Conservation (phyloP, 2,797 vertebrate species). For the Enteromius anoplus region DNA sequence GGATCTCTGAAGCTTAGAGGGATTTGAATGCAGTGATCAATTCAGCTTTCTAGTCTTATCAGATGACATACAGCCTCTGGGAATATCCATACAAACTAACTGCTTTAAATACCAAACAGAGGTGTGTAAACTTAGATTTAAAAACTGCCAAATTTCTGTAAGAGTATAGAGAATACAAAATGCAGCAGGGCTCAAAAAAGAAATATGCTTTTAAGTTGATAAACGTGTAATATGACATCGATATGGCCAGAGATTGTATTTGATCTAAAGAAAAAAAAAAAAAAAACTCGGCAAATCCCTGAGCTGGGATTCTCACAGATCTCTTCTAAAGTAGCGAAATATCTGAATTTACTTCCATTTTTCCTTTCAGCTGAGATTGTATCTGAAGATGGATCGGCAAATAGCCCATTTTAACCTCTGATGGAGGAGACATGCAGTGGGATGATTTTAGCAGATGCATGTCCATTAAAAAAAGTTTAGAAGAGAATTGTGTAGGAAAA, state of each 20-base stretch:
- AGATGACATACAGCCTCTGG: slow-evolving; percentile 71
- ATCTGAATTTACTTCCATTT: slow-evolving; percentile 62
- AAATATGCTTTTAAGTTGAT: slow-evolving; percentile 22
- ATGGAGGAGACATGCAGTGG: slow-evolving; percentile 55
- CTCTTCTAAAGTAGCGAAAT: slow-evolving; percentile 33
- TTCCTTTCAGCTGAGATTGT: slow-evolving; percentile 54
- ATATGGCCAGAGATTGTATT: slow-evolving; percentile 45
- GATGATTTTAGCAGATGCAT: slow-evolving; percentile 72
- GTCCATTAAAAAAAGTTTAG: slow-evolving; percentile 49
- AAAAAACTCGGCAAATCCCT: slow-evolving; percentile 26
- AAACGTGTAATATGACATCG: slow-evolving; percentile 3
- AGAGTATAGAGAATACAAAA: neutral
- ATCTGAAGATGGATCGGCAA: slow-evolving; percentile 65
- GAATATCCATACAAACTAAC: slow-evolving; percentile 51
- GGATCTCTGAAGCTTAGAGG: slow-evolving; percentile 74
- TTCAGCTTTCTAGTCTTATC: slow-evolving; percentile 70
- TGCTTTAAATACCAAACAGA: slow-evolving; percentile 64
- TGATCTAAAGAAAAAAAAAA: too few species aligned
- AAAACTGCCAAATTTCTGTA: slow-evolving; percentile 25
- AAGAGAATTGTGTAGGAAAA: slow-evolving; percentile 48
- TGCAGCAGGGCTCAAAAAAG: neutral
- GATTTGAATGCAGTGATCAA: slow-evolving; percentile 74
- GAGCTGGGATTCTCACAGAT: slow-evolving; percentile 12
- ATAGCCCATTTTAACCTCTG: slow-evolving; percentile 65
- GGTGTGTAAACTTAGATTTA: slow-evolving; percentile 43